These are phyloP conservation scores for Boulengeromyrus knoepffleri DNA, from an alignment of 2,113 vertebrate species.

Conservation along the genomic window DNA sequence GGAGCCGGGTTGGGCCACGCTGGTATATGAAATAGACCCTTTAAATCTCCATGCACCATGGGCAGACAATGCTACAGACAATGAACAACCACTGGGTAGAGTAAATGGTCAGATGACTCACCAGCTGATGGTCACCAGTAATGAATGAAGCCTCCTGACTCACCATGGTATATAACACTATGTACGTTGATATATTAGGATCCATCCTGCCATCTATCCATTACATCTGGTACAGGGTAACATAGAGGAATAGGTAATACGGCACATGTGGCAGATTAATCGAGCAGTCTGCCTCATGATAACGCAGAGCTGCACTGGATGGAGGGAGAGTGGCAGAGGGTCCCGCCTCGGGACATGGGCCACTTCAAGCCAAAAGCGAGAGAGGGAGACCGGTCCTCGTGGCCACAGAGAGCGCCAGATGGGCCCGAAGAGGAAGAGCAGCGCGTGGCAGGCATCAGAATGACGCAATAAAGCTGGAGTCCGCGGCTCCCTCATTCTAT, in stretches of 20 bases:
- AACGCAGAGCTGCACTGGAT: neutral
- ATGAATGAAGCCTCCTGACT: neutral
- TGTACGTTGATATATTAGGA: neutral
- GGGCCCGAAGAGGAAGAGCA: neutral
- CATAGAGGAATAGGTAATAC: neutral
- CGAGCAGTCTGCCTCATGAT: neutral
- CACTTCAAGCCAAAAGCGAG: neutral
- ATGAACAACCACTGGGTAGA: neutral
- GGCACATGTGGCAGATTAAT: neutral
- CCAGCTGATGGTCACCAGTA: neutral
- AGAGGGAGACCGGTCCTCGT: neutral
- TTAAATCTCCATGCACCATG: neutral
- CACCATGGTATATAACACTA: neutral
- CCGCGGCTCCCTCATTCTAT: neutral
- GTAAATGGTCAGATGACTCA: neutral
- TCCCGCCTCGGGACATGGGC: neutral
- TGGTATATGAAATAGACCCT: neutral
- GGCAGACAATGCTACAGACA: neutral
- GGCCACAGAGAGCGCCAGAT: neutral
- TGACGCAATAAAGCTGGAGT: neutral
- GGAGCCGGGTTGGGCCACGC: neutral
- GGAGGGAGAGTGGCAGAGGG: neutral
- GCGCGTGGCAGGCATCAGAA: neutral
- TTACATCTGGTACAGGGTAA: neutral
- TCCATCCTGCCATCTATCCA: neutral